Evolutionary conservation across 1,140 invertebrate genomes (phyloP).

Genomic region (Aphelenchoides fujianensis): DNA sequence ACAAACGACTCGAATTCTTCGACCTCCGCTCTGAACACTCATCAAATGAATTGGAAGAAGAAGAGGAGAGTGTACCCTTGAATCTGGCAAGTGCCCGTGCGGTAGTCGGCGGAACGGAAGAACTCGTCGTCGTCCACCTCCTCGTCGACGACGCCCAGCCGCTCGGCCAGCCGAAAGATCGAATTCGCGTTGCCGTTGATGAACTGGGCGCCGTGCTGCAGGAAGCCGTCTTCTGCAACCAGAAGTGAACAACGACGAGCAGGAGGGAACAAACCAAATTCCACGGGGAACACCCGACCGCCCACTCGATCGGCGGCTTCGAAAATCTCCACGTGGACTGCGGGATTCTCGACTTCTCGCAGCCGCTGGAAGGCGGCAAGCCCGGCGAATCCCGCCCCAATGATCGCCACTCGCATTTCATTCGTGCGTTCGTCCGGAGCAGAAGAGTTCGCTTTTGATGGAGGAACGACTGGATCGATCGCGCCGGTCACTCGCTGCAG

Average conservation of each 20-base stretch:
- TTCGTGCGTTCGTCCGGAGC: too few species aligned
- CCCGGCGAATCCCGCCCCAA: constrained; percentile 37
- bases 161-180: constrained; percentile 25
- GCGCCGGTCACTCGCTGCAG: too few species aligned
- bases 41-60: too few species aligned
- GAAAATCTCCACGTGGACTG: constrained; percentile 31
- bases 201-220: constrained; percentile 39
- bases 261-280: constrained; percentile 22
- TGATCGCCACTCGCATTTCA: constrained; percentile 28
- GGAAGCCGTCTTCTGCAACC: constrained; percentile 31
- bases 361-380: constrained; percentile 14
- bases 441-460: too few species aligned
- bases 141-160: constrained; percentile 24
- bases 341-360: constrained; percentile 4
- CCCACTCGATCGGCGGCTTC: constrained; percentile 34
- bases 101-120: not conserved
- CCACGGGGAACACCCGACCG: constrained; percentile 32
- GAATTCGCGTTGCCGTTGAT: constrained; percentile 37
- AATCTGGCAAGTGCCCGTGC: not conserved
- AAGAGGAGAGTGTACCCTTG: constrained; percentile 1
- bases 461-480: too few species aligned
- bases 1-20: constrained; percentile 21
- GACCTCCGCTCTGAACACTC: constrained; percentile 6
- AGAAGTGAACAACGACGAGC: not conserved
- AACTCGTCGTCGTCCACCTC: constrained; percentile 27